Conservation (phyloP, 2,797 vertebrate genomes). For the Etheostoma nigrum region DNA sequence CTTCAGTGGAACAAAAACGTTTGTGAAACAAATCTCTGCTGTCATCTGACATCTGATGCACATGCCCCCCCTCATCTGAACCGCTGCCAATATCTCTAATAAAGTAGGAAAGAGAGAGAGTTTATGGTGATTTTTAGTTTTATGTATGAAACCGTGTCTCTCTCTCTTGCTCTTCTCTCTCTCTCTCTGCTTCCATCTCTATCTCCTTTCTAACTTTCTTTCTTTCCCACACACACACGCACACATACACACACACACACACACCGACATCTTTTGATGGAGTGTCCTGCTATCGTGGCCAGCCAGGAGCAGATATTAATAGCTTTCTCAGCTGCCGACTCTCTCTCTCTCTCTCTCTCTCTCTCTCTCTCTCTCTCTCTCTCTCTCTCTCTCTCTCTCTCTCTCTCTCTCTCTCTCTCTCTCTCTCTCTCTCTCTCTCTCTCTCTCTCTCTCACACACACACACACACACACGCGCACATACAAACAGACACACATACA, state of each 20-base stretch:
- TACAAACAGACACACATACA: no score
- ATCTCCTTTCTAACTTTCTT: conserved; percentile 20
- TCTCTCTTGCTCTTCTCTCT: no score
- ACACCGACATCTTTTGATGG: conserved; percentile 51
- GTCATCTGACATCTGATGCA: conserved; percentile 36
- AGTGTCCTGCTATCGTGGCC: conserved; percentile 60
- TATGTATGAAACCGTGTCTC: no score
- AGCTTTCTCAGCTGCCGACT: conserved; percentile 56
- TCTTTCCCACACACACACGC: conserved; percentile 24
- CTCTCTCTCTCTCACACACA: no score
- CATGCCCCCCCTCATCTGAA: neutral
- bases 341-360: conserved; percentile 5
- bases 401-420: no score
- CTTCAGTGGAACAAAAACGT: conserved; percentile 10
- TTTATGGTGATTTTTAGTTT: no score
- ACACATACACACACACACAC: conserved; percentile 26
- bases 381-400: no score
- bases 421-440: no score
- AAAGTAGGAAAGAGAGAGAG: conserved; percentile 70
- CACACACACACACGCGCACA: no score
- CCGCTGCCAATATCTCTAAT: conserved; percentile 50
- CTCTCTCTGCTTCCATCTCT: conserved; percentile 10
- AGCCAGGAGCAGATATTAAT: conserved; percentile 74
- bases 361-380: no score
- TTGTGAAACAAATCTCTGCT: conserved; percentile 10